Evolutionary conservation across 2,888 invertebrate species (phyloP).

Genomic region (Caenorhabditis panamensis): DNA sequence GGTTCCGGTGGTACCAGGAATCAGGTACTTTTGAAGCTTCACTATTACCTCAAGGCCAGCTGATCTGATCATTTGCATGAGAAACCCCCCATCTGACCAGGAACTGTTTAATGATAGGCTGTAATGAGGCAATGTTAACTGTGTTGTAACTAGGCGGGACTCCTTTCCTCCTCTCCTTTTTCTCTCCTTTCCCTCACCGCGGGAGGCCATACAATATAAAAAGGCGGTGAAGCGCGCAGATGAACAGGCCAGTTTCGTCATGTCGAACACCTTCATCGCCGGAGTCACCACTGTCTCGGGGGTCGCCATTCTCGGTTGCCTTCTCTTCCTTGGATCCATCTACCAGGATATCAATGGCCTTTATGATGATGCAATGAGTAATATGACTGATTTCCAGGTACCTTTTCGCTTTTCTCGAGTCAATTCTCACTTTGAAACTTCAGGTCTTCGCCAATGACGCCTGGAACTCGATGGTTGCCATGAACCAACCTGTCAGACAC

Average conservation of each 20-base stretch:
- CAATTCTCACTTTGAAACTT: neutral
- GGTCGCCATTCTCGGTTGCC: conserved; percentile 62
- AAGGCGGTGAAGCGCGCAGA: no score
- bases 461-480: conserved; percentile 61
- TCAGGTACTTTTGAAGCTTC: conserved; percentile 29
- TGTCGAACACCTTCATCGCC: conserved; percentile 61
- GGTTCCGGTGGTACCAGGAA: neutral
- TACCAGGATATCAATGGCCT: conserved; percentile 69
- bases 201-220: conserved; percentile 17
- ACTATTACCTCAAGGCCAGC: conserved; percentile 37
- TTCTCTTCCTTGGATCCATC: conserved; percentile 59
- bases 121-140: conserved; percentile 43
- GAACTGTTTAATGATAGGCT: conserved; percentile 34
- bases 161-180: no score
- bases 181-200: conserved; percentile 22
- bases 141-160: conserved; percentile 59
- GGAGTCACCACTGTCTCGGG: conserved; percentile 60
- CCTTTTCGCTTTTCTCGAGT: no score
- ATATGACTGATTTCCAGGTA: conserved; percentile 65
- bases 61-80: conserved; percentile 23
- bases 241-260: neutral
- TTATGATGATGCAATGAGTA: conserved; percentile 65
- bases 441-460: conserved; percentile 60
- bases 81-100: conserved; percentile 48
- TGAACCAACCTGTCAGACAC: conserved; percentile 30